Evolutionary conservation across 2,797 vertebrate species (phyloP).

Genomic region (Tenualosa ilisha): DNA sequence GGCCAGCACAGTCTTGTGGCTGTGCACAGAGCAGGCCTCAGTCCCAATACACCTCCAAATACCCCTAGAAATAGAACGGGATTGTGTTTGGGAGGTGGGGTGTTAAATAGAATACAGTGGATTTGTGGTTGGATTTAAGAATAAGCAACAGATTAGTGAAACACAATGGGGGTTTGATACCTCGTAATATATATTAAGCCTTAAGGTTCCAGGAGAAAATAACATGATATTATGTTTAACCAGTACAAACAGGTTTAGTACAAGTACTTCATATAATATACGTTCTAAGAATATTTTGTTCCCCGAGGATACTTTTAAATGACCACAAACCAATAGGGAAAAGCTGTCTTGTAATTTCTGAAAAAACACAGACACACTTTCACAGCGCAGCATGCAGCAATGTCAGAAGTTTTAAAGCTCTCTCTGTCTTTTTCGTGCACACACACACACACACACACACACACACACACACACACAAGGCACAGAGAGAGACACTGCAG

Average conservation of each 20-base stretch:
- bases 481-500: not conserved
- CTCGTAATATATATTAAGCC: not conserved
- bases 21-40: not conserved
- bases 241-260: not conserved
- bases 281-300: not conserved
- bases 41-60: not conserved
- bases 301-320: not conserved
- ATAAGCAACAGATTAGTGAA: not conserved
- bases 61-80: not conserved
- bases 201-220: not conserved
- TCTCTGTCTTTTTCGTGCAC: no score
- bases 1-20: not conserved
- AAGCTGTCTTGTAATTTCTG: not conserved
- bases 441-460: no score
- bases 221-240: not conserved
- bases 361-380: not conserved
- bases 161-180: not conserved
- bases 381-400: not conserved
- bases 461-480: no score
- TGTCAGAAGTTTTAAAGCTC: not conserved
- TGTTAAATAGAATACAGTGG: not conserved
- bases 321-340: not conserved
- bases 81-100: not conserved
- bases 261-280: not conserved
- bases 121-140: not conserved